These are phyloP conservation scores for Carassius gibelio DNA, from an alignment of 2,113 vertebrate genomes.

Conservation along the genomic window DNA sequence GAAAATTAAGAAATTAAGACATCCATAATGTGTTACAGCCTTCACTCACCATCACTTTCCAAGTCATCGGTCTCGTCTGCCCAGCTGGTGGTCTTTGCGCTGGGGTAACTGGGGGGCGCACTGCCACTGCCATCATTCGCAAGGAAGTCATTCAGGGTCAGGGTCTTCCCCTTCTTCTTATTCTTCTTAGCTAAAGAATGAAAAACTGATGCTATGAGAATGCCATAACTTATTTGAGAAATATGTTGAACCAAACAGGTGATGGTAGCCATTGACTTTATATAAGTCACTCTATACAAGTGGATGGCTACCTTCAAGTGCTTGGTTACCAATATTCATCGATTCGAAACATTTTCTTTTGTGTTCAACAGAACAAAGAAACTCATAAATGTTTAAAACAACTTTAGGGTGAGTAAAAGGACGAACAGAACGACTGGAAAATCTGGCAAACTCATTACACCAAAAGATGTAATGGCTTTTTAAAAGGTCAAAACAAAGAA, in stretches of 20 bases:
- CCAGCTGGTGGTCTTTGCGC: constrained; percentile 81
- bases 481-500: neutral
- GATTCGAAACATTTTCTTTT: too few relatives aligned
- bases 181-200: constrained; percentile 79
- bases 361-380: too few relatives aligned
- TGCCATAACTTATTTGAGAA: neutral
- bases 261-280: too few relatives aligned
- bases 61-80: constrained; percentile 85
- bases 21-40: neutral
- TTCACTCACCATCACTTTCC: constrained; percentile 80
- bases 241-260: too few relatives aligned
- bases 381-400: too few relatives aligned
- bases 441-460: neutral
- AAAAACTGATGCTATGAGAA: neutral
- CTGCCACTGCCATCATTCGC: constrained; percentile 76
- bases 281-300: too few relatives aligned
- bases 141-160: constrained; percentile 84
- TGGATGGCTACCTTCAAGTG: too few relatives aligned
- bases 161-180: constrained; percentile 87
- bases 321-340: too few relatives aligned
- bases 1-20: too few relatives aligned
- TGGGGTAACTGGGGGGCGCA: constrained; percentile 67
- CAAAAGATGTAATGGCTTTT: neutral
- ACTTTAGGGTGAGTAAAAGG: too few relatives aligned
- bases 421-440: neutral